phyloP scores from a whole-genome alignment of 2,888 invertebrate species.

The Stenodera caucasica region DNA sequence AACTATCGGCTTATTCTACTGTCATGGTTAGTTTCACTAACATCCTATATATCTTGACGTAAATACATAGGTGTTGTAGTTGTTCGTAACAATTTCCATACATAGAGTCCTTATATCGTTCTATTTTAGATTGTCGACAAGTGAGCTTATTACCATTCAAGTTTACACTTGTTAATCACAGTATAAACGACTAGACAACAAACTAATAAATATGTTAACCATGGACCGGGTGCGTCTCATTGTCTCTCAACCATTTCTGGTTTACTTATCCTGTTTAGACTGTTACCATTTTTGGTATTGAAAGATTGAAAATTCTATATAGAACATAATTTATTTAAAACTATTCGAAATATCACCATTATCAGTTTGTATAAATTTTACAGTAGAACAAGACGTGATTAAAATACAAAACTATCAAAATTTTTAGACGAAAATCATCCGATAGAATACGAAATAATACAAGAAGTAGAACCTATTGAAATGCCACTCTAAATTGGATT shows the following conservation, averaged over 20 bases:
- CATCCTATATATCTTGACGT: neutral
- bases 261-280: slow-evolving; percentile 27
- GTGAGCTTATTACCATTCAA: slow-evolving; percentile 24
- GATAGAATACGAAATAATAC: neutral
- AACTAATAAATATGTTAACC: slow-evolving; percentile 12
- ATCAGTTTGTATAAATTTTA: slow-evolving; percentile 36
- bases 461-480: slow-evolving; percentile 47
- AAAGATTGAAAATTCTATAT: slow-evolving; percentile 24
- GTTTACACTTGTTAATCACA: slow-evolving; percentile 34
- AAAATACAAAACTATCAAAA: slow-evolving; percentile 26
- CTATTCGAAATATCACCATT: slow-evolving; percentile 36
- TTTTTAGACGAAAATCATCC: no score
- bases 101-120: slow-evolving; percentile 5
- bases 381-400: slow-evolving; percentile 31
- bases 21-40: neutral
- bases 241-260: slow-evolving; percentile 25
- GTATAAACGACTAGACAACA: slow-evolving; percentile 22
- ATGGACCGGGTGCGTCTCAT: slow-evolving; percentile 19
- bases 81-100: slow-evolving; percentile 5
- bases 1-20: neutral
- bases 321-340: slow-evolving; percentile 34
- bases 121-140: slow-evolving; percentile 15
- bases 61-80: neutral
- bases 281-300: slow-evolving; percentile 33
- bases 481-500: slow-evolving; percentile 53